Evolutionary conservation across 2,888 invertebrate genomes (phyloP).

Genomic region (Amiota minor): DNA sequence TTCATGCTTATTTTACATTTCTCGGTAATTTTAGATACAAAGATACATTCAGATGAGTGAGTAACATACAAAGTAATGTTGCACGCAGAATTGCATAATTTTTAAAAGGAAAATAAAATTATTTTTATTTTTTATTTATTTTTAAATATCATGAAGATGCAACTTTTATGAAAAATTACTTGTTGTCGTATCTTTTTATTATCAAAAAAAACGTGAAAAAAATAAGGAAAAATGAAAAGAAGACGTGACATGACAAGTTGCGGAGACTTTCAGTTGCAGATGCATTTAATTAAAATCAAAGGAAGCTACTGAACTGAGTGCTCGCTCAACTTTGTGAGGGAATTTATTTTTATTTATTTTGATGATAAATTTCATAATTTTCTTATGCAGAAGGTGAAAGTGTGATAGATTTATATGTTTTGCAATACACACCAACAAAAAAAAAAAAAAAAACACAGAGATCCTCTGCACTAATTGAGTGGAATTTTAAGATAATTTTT

Average conservation of each 20-base stretch:
- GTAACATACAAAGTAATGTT: neutral
- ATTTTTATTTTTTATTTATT: neutral
- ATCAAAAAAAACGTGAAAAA: neutral
- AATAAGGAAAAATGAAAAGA: neutral
- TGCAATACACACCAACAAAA: too few relatives aligned
- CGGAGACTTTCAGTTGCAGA: neutral
- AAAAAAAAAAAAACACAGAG: neutral
- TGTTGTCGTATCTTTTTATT: conserved; percentile 10
- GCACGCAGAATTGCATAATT: conserved; percentile 17
- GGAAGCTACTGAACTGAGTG: neutral
- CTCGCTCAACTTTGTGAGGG: neutral
- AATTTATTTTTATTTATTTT: conserved; percentile 2
- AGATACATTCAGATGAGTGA: too few relatives aligned
- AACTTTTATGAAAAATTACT: conserved; percentile 1
- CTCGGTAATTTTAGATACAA: too few relatives aligned
- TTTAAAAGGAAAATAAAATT: neutral
- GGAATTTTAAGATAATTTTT: too few relatives aligned
- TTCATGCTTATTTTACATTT: too few relatives aligned
- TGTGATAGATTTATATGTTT: neutral
- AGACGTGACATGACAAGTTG: conserved; percentile 5
- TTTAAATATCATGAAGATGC: neutral
- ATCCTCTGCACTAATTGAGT: neutral
- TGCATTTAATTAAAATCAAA: conserved; percentile 12
- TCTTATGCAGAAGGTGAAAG: conserved; percentile 12
- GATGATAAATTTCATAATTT: conserved; percentile 1